phyloP scores from a whole-genome alignment of 2,797 vertebrate species.

The Emys orbicularis region DNA sequence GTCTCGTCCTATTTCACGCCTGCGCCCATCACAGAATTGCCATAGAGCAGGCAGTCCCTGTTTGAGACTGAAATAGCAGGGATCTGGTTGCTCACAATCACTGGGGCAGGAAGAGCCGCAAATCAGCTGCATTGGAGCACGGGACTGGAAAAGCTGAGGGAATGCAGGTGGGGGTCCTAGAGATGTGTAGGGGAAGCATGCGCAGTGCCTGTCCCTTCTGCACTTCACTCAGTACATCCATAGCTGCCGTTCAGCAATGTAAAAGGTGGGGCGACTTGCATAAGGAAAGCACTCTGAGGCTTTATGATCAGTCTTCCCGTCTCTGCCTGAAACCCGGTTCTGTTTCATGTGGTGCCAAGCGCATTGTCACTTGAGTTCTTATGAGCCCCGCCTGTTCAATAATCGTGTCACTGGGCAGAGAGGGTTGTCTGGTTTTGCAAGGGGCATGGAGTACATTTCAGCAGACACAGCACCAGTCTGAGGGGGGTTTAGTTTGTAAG shows the following conservation, averaged over 20 bases:
- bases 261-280: not conserved
- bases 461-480: not conserved
- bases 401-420: not conserved
- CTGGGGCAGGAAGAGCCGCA: not conserved
- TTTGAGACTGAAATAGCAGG: not conserved
- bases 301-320: not conserved
- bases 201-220: not conserved
- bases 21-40: not conserved
- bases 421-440: not conserved
- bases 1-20: not conserved
- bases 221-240: not conserved
- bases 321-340: not conserved
- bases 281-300: not conserved
- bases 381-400: not conserved
- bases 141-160: not conserved
- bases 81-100: not conserved
- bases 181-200: not conserved
- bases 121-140: not conserved
- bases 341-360: not conserved
- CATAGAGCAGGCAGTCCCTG: not conserved
- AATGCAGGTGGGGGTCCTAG: not conserved
- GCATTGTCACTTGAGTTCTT: not conserved
- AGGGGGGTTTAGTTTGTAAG: not conserved
- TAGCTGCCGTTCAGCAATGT: not conserved
- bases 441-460: not conserved